Percentiles rank a stretch among this genome's conserved stretches.
Conservation (phyloP, 2,888 invertebrate species). For the Brachyptera risi region DNA sequence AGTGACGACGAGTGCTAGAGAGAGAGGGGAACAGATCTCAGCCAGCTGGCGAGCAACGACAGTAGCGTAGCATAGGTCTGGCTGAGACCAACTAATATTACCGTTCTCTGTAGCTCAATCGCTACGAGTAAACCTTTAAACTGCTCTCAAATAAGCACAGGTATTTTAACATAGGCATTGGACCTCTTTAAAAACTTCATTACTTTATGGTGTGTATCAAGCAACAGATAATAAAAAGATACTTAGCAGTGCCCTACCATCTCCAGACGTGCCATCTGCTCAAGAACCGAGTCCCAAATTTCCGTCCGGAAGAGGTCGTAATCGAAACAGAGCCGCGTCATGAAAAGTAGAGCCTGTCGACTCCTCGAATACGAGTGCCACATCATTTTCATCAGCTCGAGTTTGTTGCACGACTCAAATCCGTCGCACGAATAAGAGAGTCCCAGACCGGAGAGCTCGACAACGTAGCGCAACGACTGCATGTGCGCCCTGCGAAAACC, state of each 20-base stretch:
- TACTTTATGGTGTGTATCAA: too few species aligned
- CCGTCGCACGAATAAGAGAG: background rate
- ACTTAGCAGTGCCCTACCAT: background rate
- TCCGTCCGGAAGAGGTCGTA: background rate
- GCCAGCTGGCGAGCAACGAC: too few species aligned
- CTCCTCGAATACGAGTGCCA: background rate
- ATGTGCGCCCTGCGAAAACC: background rate
- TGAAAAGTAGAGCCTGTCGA: background rate
- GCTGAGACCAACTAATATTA: too few species aligned
- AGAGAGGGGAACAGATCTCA: too few species aligned
- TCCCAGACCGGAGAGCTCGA: background rate
- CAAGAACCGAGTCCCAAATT: background rate
- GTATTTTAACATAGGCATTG: too few species aligned
- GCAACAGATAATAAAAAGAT: background rate
- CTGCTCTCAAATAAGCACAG: too few species aligned
- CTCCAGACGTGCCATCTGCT: background rate
- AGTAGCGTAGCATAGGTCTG: too few species aligned
- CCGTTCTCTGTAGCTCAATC: too few species aligned
- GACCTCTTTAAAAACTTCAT: too few species aligned
- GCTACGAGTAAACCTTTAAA: too few species aligned
- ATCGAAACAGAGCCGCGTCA: background rate
- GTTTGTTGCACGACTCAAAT: constrained; percentile 1
- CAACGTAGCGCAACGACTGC: constrained; percentile 9
- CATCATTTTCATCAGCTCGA: constrained; percentile 6
- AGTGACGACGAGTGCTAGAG: too few species aligned